Evolutionary conservation across 2,113 vertebrate genomes (phyloP).

Genomic region (Glaucomys volans): DNA sequence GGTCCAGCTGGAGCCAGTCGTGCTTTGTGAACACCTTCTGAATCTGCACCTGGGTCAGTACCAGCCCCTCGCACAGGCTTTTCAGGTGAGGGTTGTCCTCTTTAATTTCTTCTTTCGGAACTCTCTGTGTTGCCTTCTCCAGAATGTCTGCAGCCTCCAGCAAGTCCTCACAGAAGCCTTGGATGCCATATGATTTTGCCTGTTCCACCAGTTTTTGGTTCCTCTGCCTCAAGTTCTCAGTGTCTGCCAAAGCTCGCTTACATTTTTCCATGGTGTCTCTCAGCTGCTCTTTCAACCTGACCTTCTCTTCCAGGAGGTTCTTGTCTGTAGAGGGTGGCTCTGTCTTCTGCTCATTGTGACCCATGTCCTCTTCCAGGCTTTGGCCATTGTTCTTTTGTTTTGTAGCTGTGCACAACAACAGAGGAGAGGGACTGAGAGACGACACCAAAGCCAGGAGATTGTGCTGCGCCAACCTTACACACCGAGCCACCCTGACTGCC

Average conservation of each 20-base stretch:
- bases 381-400: constrained; percentile 91
- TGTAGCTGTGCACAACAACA: constrained; percentile 92
- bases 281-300: constrained; percentile 93
- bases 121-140: constrained; percentile 96
- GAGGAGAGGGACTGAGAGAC: constrained; percentile 83
- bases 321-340: constrained; percentile 88
- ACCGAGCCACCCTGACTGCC: constrained; percentile 62
- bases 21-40: constrained; percentile 98
- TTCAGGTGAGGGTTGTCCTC: constrained; percentile 96
- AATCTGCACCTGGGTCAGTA: constrained; percentile 96
- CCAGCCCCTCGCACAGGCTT: constrained; percentile 95
- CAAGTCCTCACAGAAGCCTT: constrained; percentile 98
- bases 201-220: constrained; percentile 96
- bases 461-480: constrained; percentile 37
- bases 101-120: constrained; percentile 93
- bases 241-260: constrained; percentile 96
- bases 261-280: constrained; percentile 95
- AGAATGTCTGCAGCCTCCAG: constrained; percentile 97
- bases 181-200: constrained; percentile 96
- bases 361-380: constrained; percentile 89
- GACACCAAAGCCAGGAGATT: constrained; percentile 49
- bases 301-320: constrained; percentile 90
- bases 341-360: constrained; percentile 85
- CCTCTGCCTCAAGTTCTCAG: constrained; percentile 95
- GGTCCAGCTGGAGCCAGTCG: constrained; percentile 93